phyloP scores from a whole-genome alignment of 1,140 invertebrate species.

The Sarcophaga peregrina region DNA sequence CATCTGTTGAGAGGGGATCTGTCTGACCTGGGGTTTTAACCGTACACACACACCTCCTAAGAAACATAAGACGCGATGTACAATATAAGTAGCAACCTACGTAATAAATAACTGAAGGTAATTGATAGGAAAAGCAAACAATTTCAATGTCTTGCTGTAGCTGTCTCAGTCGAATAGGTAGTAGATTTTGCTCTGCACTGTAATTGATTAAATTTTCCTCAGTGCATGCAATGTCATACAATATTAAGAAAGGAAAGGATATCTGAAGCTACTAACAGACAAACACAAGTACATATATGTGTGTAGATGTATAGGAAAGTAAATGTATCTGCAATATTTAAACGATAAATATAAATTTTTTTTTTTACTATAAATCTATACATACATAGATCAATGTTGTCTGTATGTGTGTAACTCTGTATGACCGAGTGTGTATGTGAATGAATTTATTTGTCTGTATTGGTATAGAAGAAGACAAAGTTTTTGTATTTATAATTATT shows the following conservation, averaged over 20 bases:
- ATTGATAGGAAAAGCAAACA: too few relatives aligned
- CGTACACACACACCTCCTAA: too few relatives aligned
- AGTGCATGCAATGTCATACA: background rate
- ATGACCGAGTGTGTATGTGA: background rate
- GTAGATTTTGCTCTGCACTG: background rate
- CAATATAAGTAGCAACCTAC: too few relatives aligned
- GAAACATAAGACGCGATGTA: too few relatives aligned
- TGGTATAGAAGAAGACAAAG: background rate
- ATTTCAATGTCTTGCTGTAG: too few relatives aligned
- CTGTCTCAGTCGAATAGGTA: too few relatives aligned
- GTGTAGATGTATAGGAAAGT: background rate
- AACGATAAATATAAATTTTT: background rate
- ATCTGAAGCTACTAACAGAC: background rate
- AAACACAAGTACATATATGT: background rate
- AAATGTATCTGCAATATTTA: conserved; percentile 2
- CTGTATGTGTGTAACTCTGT: background rate
- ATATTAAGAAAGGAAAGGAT: conserved; percentile 20
- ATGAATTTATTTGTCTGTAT: conserved; percentile 5
- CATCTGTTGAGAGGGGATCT: too few relatives aligned
- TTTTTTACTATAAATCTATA: background rate
- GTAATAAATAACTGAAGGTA: too few relatives aligned
- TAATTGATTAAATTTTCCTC: background rate
- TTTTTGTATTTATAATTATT: conserved; percentile 13
- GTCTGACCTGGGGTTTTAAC: too few relatives aligned
- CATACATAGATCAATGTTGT: background rate